Conservation (phyloP, 2,113 vertebrate genomes). For the Trichechus manatus region DNA sequence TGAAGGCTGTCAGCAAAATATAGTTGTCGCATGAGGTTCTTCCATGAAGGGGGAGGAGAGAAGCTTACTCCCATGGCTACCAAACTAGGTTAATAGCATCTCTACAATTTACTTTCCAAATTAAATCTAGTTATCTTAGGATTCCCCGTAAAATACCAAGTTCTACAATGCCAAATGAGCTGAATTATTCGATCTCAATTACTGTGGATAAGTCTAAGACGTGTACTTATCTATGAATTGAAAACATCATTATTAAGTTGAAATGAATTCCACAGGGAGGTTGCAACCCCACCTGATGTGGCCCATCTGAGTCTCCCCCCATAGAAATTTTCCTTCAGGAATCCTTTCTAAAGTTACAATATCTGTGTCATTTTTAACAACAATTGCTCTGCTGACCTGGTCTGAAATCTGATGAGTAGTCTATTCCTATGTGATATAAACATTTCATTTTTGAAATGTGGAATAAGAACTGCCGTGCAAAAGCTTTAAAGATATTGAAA, state of each 20-base stretch:
- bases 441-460: conserved; percentile 5
- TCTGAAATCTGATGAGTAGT: conserved; percentile 65
- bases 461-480: not conserved
- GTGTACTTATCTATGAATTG: accelerated
- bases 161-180: not conserved
- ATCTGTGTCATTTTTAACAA: conserved; percentile 51
- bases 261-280: not conserved
- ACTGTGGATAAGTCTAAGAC: not conserved
- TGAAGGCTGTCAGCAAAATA: not conserved
- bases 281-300: not conserved
- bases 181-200: accelerated
- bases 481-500: conserved; percentile 71
- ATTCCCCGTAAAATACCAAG: not conserved
- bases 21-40: accelerated
- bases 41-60: not conserved
- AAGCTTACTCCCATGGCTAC: accelerated
- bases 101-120: not conserved
- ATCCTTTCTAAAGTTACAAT: conserved; percentile 48
- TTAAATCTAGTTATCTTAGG: not conserved
- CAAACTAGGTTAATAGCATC: too few relatives aligned
- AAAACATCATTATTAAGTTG: not conserved
- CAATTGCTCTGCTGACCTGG: not conserved
- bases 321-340: conserved; percentile 34
- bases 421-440: not conserved
- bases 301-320: not conserved